These are phyloP conservation scores for Platichthys flesus DNA, from an alignment of 2,113 vertebrate genomes.

Conservation along the genomic window DNA sequence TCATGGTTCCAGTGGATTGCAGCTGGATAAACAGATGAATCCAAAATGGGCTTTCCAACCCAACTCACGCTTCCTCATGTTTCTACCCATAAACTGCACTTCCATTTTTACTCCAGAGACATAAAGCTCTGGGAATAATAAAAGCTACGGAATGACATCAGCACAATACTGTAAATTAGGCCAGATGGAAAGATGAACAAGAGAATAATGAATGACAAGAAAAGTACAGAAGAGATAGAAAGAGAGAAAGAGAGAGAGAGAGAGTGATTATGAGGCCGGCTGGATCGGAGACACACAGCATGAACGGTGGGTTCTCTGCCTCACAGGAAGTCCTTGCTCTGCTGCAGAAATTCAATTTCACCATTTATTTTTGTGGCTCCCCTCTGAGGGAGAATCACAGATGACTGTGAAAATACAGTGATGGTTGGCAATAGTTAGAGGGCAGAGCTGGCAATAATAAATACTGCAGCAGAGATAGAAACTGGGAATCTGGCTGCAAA, in stretches of 20 bases:
- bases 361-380: conserved; percentile 22
- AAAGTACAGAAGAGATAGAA: conserved; percentile 23
- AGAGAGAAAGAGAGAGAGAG: conserved; percentile 4
- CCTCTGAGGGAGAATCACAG: conserved; percentile 15
- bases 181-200: conserved; percentile 40
- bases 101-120: conserved; percentile 20
- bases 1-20: conserved; percentile 25
- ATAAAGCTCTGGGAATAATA: conserved; percentile 20
- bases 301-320: conserved; percentile 46
- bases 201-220: conserved; percentile 24
- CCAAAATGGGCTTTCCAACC: conserved; percentile 36
- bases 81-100: conserved; percentile 22
- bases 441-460: conserved; percentile 35
- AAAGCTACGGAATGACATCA: conserved; percentile 38
- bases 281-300: conserved; percentile 44
- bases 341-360: conserved; percentile 58
- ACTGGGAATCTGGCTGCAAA: conserved; percentile 24
- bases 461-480: conserved; percentile 24
- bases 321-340: conserved; percentile 44
- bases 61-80: conserved; percentile 19
- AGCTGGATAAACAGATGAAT: conserved; percentile 53
- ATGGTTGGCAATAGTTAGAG: conserved; percentile 20
- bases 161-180: not conserved
- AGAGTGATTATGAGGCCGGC: conserved; percentile 37
- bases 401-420: conserved; percentile 34